Base-by-base conservation (phyloP, 2,113 vertebrate species). In the Phyllostomus hastatus region DNA sequence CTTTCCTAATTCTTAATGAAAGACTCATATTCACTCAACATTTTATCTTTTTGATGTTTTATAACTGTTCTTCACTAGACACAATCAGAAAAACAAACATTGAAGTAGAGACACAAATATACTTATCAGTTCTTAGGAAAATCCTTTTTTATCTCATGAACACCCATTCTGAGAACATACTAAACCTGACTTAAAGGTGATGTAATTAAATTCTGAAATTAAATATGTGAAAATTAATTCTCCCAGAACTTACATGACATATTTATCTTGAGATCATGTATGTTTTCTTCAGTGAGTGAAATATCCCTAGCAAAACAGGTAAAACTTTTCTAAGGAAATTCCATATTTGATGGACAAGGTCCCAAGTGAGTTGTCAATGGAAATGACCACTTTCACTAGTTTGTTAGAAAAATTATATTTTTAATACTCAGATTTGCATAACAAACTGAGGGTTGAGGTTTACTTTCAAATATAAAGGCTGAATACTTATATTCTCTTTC, bases 51-150 rank as follows among this genome's bases (percentile, higher is more conserved):
- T 97, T 88, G 61, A 85, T 81, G 64, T 88, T 66, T 95, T 52
- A 46, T 64, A 96, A 94, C 46, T 89, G 2, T 72, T 91, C 94
- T 93, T 46, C 17, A 95, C 48, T 11, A 96, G 91, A 88, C 86
- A 48, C 9, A 1, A 0, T 61, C 50, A 96, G 72, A 59, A 95
- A 95, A 80, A 90, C 64, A 54, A 57, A 67, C 67, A 81, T 8
- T 90, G 59, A 97, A 96, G 92, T 81, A 97, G 95, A 96, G 90
- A 89, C 5, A 88, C 1, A 90, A 93, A 93, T 84, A 91, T 91
- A 52, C 16, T 96, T 94, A 76, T 95, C 41, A 95, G 59, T 52
- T 95, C 80, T 97, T 94, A 95, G 66, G 72, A 96, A 97, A 95
- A 96, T 59, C 9, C 57, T 38, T 59, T 95, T 96, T 92, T 94